A percentile compares a stretch with the other conserved stretches of the same genome.
Evolutionary conservation across 2,888 invertebrate genomes (phyloP).

Genomic region (Dicyrtomina minuta): DNA sequence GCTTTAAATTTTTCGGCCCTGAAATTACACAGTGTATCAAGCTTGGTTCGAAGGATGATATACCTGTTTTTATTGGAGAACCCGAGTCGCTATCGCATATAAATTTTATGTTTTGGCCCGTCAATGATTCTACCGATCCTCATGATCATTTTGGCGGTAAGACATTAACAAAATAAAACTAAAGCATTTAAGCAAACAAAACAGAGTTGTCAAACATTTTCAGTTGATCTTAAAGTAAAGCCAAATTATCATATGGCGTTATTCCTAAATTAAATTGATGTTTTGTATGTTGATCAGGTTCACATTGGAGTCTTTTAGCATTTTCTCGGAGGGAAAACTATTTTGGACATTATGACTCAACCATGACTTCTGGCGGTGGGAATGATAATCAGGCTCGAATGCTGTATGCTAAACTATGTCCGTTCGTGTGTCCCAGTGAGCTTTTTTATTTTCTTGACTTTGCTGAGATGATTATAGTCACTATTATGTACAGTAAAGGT

Average conservation of each 20-base stretch:
- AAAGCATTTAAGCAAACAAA: too few species aligned
- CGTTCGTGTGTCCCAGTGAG: conserved; percentile 24
- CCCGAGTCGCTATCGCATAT: conserved; percentile 60
- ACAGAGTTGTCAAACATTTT: too few species aligned
- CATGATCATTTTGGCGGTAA: conserved; percentile 73
- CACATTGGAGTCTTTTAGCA: conserved; percentile 47
- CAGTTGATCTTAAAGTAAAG: too few species aligned
- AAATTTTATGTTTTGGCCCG: conserved; percentile 78
- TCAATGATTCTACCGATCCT: conserved; percentile 79
- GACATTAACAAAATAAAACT: neutral
- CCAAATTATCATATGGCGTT: too few species aligned
- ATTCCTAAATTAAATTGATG: too few species aligned
- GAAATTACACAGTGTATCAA: conserved; percentile 89
- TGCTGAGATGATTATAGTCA: too few species aligned
- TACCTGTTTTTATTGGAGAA: conserved; percentile 67
- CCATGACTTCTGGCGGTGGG: conserved; percentile 24
- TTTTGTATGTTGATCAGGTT: too few species aligned
- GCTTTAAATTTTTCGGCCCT: conserved; percentile 76
- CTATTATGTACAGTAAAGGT: too few species aligned
- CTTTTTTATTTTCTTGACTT: conserved; percentile 9
- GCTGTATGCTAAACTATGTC: conserved; percentile 27
- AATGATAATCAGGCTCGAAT: conserved; percentile 31
- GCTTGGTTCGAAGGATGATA: conserved; percentile 70
- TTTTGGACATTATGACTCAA: conserved; percentile 34
- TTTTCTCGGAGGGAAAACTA: conserved; percentile 37